Evolutionary conservation across 2,113 vertebrate species (phyloP).

Genomic region (Oceanites oceanicus): DNA sequence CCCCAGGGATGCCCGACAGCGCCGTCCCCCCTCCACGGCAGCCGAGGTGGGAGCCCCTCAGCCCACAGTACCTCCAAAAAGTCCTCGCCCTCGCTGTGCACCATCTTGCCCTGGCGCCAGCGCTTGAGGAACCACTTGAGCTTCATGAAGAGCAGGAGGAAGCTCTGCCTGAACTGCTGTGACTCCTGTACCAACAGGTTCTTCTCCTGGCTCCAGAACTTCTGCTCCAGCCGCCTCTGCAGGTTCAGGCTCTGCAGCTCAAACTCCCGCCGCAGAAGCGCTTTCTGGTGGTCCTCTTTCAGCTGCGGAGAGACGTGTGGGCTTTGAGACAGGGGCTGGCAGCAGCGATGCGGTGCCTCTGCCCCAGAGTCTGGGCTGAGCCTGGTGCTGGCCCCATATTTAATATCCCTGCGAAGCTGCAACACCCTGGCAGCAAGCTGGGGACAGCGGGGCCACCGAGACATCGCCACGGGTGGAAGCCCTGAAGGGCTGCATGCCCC

Average conservation of each 20-base stretch:
- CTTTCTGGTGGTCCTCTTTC: slow-evolving; percentile 95
- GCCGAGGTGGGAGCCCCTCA: not conserved
- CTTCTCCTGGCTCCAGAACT: slow-evolving; percentile 94
- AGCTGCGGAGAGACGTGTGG: slow-evolving; percentile 59
- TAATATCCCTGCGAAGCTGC: not conserved
- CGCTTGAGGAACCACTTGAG: slow-evolving; percentile 97
- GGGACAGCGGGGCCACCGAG: not conserved
- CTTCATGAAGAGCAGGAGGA: slow-evolving; percentile 93
- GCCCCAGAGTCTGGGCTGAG: not conserved
- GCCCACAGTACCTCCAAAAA: slow-evolving; percentile 85
- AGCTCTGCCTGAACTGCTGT: slow-evolving; percentile 92
- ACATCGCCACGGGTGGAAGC: not conserved
- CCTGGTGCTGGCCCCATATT: not conserved
- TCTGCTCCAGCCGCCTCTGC: slow-evolving; percentile 92
- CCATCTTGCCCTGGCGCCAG: slow-evolving; percentile 89
- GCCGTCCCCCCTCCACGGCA: rapidly evolving
- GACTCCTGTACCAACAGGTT: slow-evolving; percentile 92
- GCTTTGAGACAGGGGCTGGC: not conserved
- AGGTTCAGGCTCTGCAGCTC: slow-evolving; percentile 94
- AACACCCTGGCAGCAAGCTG: rapidly evolving
- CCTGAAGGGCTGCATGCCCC: not conserved
- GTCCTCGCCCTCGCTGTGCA: slow-evolving; percentile 86
- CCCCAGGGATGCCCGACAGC: not conserved
- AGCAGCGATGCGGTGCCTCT: rapidly evolving
- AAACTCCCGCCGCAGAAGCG: slow-evolving; percentile 88